Conservation (phyloP, 2,797 vertebrate genomes). For the Philypnodon macrostomus region DNA sequence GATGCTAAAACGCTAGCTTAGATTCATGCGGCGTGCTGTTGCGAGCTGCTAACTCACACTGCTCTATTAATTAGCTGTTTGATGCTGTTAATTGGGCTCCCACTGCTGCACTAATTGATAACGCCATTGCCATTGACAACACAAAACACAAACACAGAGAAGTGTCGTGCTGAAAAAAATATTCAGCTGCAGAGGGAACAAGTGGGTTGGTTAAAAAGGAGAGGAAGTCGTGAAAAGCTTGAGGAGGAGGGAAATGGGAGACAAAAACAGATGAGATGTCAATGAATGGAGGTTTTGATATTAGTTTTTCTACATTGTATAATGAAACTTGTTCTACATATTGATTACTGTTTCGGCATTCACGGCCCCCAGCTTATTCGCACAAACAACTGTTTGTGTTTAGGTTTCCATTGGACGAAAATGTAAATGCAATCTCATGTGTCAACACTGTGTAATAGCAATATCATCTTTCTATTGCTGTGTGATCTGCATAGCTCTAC, state of each 20-base stretch:
- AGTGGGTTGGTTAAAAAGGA: conserved; percentile 45
- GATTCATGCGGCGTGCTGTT: conserved; percentile 65
- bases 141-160: conserved; percentile 72
- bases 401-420: conserved; percentile 58
- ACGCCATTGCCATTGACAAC: conserved; percentile 78
- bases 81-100: conserved; percentile 86
- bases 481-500: conserved; percentile 69
- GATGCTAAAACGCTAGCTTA: conserved; percentile 54
- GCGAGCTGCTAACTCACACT: conserved; percentile 73
- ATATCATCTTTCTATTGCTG: conserved; percentile 73
- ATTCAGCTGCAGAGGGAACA: conserved; percentile 56
- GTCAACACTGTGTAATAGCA: conserved; percentile 70
- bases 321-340: conserved; percentile 51
- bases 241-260: conserved; percentile 43
- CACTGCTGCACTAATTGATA: conserved; percentile 85
- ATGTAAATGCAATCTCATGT: conserved; percentile 75
- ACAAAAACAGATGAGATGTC: conserved; percentile 44
- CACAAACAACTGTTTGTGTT: conserved; percentile 61
- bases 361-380: conserved; percentile 47
- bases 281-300: conserved; percentile 13
- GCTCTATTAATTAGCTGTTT: conserved; percentile 86
- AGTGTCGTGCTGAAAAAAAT: conserved; percentile 62
- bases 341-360: conserved; percentile 59
- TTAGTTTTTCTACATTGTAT: conserved; percentile 46
- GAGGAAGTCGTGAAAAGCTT: conserved; percentile 32